These are phyloP conservation scores for Notarius quadriscutis DNA, from an alignment of 2,113 vertebrate genomes.

Conservation along the genomic window DNA sequence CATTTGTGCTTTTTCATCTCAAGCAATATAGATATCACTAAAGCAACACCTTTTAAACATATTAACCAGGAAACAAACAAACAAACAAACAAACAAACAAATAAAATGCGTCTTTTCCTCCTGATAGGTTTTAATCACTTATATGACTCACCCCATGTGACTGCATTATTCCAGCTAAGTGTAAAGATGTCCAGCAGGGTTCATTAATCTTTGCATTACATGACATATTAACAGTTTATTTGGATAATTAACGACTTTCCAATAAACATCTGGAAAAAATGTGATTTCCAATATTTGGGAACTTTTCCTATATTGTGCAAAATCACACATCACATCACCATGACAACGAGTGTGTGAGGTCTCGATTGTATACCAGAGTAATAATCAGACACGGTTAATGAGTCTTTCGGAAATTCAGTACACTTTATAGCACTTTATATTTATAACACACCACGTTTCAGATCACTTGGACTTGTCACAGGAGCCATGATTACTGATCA, in stretches of 20 bases:
- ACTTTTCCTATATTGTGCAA: background rate
- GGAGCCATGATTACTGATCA: background rate
- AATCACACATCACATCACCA: too few species aligned
- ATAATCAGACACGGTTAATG: background rate
- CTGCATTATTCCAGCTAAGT: conserved; percentile 1
- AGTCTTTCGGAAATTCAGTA: background rate
- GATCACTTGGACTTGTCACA: background rate
- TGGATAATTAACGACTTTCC: conserved; percentile 43
- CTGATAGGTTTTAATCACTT: background rate
- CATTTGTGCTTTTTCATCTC: background rate
- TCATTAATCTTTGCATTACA: conserved; percentile 58
- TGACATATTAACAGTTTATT: conserved; percentile 68
- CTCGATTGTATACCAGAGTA: background rate
- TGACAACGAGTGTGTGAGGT: background rate
- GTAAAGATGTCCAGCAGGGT: conserved; percentile 29
- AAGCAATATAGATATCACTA: background rate
- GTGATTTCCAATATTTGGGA: conserved; percentile 33
- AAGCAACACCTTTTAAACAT: background rate
- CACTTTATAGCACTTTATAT: background rate
- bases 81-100: background rate
- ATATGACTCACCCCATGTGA: background rate
- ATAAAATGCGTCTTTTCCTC: background rate
- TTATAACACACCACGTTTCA: background rate
- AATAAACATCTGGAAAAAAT: conserved; percentile 34
- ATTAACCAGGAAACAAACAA: background rate